phyloP scores from a whole-genome alignment of 2,113 vertebrate species.

The Rhipidura dahli region DNA sequence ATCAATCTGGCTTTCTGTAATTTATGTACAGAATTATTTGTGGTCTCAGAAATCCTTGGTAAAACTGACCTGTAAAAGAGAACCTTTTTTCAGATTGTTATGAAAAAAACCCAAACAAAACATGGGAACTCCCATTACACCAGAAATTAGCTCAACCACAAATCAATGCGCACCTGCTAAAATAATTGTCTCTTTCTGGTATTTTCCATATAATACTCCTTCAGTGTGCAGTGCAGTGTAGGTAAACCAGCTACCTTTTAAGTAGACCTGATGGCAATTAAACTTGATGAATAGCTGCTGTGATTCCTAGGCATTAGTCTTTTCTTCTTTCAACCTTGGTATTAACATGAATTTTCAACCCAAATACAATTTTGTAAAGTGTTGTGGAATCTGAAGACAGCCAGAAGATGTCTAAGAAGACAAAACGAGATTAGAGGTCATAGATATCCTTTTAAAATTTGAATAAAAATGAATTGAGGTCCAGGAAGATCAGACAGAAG shows the following conservation, averaged over 20 bases:
- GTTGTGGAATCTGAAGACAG: constrained; percentile 39
- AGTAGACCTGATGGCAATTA: constrained; percentile 26
- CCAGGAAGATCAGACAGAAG: constrained; percentile 37
- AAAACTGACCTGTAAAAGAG: not conserved
- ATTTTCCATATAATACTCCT: not conserved
- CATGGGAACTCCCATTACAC: not conserved
- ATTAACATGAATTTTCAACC: constrained; percentile 41
- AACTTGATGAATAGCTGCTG: constrained; percentile 40
- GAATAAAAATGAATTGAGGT: constrained; percentile 54
- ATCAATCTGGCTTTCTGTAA: not conserved
- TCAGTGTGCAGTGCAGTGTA: not conserved
- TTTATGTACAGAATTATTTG: not conserved
- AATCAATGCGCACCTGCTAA: not conserved
- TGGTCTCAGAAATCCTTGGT: not conserved
- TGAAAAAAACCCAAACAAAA: not conserved
- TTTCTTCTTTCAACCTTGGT: constrained; percentile 3
- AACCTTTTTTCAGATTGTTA: not conserved
- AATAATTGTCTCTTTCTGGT: constrained; percentile 1
- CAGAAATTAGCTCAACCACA: not conserved
- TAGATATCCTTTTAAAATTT: constrained; percentile 37
- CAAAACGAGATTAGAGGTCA: constrained; percentile 50
- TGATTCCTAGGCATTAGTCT: constrained; percentile 26
- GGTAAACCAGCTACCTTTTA: constrained; percentile 6
- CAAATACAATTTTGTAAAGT: not conserved
- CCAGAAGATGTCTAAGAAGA: constrained; percentile 19